phyloP scores from a whole-genome alignment of 2,888 invertebrate genomes.

The Dolomedes plantarius region DNA sequence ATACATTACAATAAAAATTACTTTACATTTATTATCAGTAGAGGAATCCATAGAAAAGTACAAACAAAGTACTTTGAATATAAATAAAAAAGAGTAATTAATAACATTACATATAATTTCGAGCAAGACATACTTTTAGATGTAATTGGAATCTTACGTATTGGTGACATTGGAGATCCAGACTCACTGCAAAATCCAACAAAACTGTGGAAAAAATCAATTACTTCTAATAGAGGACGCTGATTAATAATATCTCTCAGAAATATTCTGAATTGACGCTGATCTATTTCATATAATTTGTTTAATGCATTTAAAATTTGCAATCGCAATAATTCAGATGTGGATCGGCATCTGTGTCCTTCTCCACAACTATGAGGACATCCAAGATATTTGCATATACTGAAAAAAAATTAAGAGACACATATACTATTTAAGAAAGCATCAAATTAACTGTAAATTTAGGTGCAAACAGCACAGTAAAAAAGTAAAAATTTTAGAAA shows the following conservation, averaged over 20 bases:
- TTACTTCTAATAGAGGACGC: constrained; percentile 86
- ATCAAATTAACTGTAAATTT: too few species aligned
- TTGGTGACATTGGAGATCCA: constrained; percentile 87
- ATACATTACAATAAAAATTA: too few species aligned
- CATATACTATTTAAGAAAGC: neutral
- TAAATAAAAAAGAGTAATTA: too few species aligned
- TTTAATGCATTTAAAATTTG: constrained; percentile 88
- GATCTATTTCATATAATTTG: constrained; percentile 84
- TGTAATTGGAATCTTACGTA: constrained; percentile 83
- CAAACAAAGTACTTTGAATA: too few species aligned
- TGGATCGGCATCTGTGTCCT: constrained; percentile 84
- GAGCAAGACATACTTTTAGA: too few species aligned
- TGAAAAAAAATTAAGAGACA: constrained; percentile 75
- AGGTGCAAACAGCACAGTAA: too few species aligned
- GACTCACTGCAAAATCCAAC: constrained; percentile 97
- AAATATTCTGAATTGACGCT: constrained; percentile 82
- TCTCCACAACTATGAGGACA: constrained; percentile 97
- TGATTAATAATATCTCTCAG: constrained; percentile 84
- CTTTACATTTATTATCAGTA: too few species aligned
- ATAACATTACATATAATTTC: too few species aligned
- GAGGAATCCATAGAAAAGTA: too few species aligned
- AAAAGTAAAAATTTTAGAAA: too few species aligned
- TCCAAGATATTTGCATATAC: constrained; percentile 91
- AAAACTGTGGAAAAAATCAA: constrained; percentile 96
- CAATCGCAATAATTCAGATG: constrained; percentile 91